Percentiles rank a stretch among this genome's conserved stretches.
Conservation (phyloP, 2,888 invertebrate species). For the Drosophila austrosaltans region DNA sequence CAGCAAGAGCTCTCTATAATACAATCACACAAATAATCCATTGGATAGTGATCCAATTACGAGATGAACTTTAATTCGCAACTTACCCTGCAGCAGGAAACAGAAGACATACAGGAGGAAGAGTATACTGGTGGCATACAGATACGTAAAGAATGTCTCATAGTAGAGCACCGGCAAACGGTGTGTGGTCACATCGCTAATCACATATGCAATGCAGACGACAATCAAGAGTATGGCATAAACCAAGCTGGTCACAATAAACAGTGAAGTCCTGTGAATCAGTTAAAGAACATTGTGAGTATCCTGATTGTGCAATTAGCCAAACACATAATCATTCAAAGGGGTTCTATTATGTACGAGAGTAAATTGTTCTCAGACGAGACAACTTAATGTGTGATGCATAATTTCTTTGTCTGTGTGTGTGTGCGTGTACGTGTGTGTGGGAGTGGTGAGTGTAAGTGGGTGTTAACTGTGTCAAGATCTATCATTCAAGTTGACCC, state of each 20-base stretch:
- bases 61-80: not conserved
- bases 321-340: not conserved
- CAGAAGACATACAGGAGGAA: constrained; percentile 97
- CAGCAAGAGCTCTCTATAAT: constrained; percentile 91
- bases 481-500: constrained; percentile 47
- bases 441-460: constrained; percentile 30
- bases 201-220: constrained; percentile 96
- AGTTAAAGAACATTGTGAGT: not conserved
- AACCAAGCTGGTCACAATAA: constrained; percentile 97
- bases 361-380: not conserved
- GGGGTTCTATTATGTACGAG: not conserved
- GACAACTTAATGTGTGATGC: not conserved
- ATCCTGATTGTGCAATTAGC: no score
- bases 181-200: constrained; percentile 97
- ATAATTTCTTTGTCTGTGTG: constrained; percentile 10
- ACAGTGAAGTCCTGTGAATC: constrained; percentile 91
- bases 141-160: constrained; percentile 97
- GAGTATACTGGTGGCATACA: constrained; percentile 95
- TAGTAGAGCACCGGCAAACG: constrained; percentile 96
- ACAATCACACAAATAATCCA: no score
- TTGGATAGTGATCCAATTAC: not conserved
- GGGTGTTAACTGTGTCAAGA: constrained; percentile 46
- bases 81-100: constrained; percentile 92
- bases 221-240: constrained; percentile 97
- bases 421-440: constrained; percentile 22